A percentile compares a stretch with the other conserved stretches of the same genome.
Evolutionary conservation across 2,797 vertebrate species (phyloP).

Genomic region (Eutrigla gurnardus): DNA sequence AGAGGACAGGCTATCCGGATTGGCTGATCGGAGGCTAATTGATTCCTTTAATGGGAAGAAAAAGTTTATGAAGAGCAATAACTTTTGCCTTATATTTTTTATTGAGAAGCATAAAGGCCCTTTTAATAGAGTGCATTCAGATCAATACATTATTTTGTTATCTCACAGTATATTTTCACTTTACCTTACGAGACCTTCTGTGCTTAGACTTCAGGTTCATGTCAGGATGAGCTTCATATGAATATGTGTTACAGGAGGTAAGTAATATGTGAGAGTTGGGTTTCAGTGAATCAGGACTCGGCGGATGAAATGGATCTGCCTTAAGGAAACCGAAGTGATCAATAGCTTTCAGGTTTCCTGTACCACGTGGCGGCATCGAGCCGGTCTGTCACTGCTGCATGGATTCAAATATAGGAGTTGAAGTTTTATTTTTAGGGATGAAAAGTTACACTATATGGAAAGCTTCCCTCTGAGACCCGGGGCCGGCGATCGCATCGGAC

Average conservation of each 20-base stretch:
- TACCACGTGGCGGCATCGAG: conserved; percentile 14
- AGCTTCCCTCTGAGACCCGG: background rate
- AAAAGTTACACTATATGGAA: background rate
- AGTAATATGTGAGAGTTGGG: conserved; percentile 40
- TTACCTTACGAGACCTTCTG: conserved; percentile 24
- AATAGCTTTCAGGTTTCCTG: conserved; percentile 55
- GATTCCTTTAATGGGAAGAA: conserved; percentile 50
- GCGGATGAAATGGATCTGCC: conserved; percentile 55
- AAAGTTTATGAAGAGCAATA: conserved; percentile 56
- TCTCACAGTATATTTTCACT: conserved; percentile 4
- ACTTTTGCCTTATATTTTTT: conserved; percentile 27
- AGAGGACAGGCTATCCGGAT: conserved; percentile 29
- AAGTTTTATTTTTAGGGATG: conserved; percentile 14
- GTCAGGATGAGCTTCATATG: background rate
- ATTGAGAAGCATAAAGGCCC: background rate
- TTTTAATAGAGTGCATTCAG: background rate
- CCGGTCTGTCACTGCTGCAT: conserved; percentile 5
- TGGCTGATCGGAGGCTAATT: conserved; percentile 30
- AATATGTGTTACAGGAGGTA: conserved; percentile 40
- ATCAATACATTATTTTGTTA: background rate
- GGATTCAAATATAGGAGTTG: conserved; percentile 10
- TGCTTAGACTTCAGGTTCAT: conserved; percentile 41
- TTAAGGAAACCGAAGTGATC: conserved; percentile 55
- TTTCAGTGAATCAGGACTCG: conserved; percentile 43
- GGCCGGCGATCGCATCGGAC: too few relatives aligned